phyloP scores from a whole-genome alignment of 2,113 vertebrate species.

The Tamias sibiricus region DNA sequence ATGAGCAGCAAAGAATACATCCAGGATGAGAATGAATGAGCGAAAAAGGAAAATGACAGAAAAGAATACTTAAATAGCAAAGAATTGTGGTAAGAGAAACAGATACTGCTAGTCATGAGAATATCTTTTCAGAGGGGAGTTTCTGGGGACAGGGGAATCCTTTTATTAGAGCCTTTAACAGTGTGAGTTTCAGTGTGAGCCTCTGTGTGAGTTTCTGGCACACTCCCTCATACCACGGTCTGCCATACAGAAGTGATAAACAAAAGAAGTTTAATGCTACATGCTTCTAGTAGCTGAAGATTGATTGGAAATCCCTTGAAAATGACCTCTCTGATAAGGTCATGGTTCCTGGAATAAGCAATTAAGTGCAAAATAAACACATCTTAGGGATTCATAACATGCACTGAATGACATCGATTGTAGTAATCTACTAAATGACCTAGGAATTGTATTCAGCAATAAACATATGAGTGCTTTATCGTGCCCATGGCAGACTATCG shows the following conservation, averaged over 20 bases:
- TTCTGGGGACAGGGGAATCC: neutral
- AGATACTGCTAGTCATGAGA: neutral
- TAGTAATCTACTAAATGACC: constrained; percentile 87
- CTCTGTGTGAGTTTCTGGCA: neutral
- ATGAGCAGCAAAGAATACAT: neutral
- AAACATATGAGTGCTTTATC: constrained; percentile 85
- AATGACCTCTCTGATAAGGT: constrained; percentile 85
- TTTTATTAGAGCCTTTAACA: neutral
- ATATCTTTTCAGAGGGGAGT: constrained; percentile 26
- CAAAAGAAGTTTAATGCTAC: constrained; percentile 71
- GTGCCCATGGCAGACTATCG: constrained; percentile 80
- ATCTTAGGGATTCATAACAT: constrained; percentile 86
- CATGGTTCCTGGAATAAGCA: constrained; percentile 86
- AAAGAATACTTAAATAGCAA: constrained; percentile 35
- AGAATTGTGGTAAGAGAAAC: constrained; percentile 23
- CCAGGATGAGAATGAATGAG: constrained; percentile 37
- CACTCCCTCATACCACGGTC: neutral
- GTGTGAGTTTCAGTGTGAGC: too few relatives aligned
- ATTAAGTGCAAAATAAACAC: constrained; percentile 89
- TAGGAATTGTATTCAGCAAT: constrained; percentile 86
- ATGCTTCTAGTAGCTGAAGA: constrained; percentile 67
- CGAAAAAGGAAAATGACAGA: neutral
- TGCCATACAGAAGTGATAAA: constrained; percentile 64
- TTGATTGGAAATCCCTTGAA: constrained; percentile 81
- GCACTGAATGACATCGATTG: constrained; percentile 86